A percentile compares a stretch with the other conserved stretches of the same genome.
Evolutionary conservation across 2,888 invertebrate genomes (phyloP).

Genomic region (Cantharis lateralis): DNA sequence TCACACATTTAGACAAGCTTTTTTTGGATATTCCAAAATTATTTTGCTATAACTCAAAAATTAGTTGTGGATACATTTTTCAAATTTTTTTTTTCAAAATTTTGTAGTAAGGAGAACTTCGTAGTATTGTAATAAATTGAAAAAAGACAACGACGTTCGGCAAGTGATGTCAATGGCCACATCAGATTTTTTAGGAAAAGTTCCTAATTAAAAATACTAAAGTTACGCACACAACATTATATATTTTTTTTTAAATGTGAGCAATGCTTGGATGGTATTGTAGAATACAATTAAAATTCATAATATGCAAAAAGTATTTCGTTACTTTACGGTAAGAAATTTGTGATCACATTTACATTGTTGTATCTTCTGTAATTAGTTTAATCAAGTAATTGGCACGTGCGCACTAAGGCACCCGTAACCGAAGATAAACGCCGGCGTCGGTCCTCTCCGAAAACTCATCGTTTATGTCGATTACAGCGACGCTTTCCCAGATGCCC

Average conservation of each 20-base stretch:
- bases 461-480: slow-evolving; percentile 57
- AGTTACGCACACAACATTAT: not conserved
- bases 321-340: not conserved
- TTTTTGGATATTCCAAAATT: too few relatives aligned
- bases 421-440: slow-evolving; percentile 29
- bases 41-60: too few relatives aligned
- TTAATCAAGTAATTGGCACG: slow-evolving; percentile 52
- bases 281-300: not conserved
- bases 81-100: too few relatives aligned
- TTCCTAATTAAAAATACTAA: too few relatives aligned
- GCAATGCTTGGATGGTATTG: not conserved
- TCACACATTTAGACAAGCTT: too few relatives aligned
- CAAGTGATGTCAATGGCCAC: too few relatives aligned
- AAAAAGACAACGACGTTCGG: too few relatives aligned
- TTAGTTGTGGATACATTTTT: too few relatives aligned
- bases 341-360: not conserved
- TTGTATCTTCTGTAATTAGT: not conserved
- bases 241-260: not conserved
- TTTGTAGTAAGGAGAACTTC: too few relatives aligned
- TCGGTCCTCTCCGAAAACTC: slow-evolving; percentile 44
- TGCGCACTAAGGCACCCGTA: slow-evolving; percentile 53
- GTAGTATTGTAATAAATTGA: too few relatives aligned
- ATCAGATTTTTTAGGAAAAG: too few relatives aligned
- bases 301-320: not conserved
- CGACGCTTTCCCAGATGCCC: slow-evolving; percentile 45